Evolutionary conservation across 2,797 vertebrate genomes (phyloP).

Genomic region (Mormyrops attenuatus): DNA sequence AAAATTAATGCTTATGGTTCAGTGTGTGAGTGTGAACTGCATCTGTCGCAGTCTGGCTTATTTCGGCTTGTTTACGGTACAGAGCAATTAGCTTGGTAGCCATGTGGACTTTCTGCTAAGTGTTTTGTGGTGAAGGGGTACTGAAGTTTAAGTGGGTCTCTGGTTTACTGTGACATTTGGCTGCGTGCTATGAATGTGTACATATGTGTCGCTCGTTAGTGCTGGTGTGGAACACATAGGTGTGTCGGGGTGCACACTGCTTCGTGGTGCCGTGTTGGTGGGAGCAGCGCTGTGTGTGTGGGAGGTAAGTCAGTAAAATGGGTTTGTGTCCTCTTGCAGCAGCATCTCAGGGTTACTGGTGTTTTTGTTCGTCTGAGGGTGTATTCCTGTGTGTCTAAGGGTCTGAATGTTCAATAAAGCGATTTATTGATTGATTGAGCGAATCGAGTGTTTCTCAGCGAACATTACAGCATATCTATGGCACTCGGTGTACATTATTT

Average conservation of each 20-base stretch:
- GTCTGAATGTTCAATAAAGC: background rate
- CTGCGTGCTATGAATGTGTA: background rate
- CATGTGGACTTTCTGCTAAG: background rate
- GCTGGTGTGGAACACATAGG: background rate
- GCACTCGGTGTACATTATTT: background rate
- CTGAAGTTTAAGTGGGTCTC: background rate
- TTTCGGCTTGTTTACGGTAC: background rate
- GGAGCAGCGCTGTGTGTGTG: background rate
- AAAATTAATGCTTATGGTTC: background rate
- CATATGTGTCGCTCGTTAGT: background rate
- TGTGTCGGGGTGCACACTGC: background rate
- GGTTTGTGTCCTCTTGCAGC: background rate
- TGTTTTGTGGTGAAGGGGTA: background rate
- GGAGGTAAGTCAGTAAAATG: background rate
- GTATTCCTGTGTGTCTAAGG: background rate
- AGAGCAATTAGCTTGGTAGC: background rate
- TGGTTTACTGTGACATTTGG: background rate
- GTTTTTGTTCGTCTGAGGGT: background rate
- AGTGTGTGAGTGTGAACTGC: background rate
- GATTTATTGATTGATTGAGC: background rate
- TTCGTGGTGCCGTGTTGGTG: background rate
- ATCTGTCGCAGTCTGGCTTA: background rate
- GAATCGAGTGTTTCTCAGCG: background rate
- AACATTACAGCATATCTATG: background rate
- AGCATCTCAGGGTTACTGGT: background rate